Conservation (phyloP, 2,113 vertebrate species). For the Ovis canadensis region DNA sequence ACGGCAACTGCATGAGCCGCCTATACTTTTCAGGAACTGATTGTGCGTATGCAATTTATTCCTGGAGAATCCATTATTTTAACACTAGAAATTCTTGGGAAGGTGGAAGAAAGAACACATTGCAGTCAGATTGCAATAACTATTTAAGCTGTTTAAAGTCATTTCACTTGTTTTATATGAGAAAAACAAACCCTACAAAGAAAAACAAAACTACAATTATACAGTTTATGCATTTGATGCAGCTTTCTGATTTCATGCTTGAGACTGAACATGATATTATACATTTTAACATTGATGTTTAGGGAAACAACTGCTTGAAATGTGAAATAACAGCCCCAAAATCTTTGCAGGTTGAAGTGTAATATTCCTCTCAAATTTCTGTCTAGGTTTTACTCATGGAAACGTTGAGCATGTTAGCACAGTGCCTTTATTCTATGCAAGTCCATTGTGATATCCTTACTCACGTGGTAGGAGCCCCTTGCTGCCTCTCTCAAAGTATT, state of each 20-base stretch:
- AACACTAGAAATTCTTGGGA: constrained; percentile 75
- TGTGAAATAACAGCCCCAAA: not conserved
- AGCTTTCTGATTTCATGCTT: constrained; percentile 65
- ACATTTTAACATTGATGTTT: constrained; percentile 49
- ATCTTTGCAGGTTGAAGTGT: not conserved
- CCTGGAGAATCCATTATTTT: constrained; percentile 79
- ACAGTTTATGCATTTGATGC: constrained; percentile 63
- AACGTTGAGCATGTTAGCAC: not conserved
- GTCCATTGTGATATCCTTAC: not conserved
- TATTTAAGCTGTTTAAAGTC: constrained; percentile 80
- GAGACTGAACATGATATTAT: constrained; percentile 60
- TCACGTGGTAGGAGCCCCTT: not conserved
- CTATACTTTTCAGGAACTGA: constrained; percentile 73
- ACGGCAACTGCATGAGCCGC: constrained; percentile 52
- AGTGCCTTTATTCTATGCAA: not conserved
- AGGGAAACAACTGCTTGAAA: constrained; percentile 42
- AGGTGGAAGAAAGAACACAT: constrained; percentile 74
- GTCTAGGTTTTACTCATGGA: not conserved
- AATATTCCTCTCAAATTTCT: not conserved
- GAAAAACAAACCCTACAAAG: constrained; percentile 70
- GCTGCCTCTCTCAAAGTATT: not conserved
- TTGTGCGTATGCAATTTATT: constrained; percentile 77
- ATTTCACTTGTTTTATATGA: constrained; percentile 72
- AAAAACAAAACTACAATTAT: constrained; percentile 62
- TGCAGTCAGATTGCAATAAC: constrained; percentile 77